These are phyloP conservation scores for Bradypus variegatus DNA, from an alignment of 2,797 vertebrate species.

Conservation along the genomic window DNA sequence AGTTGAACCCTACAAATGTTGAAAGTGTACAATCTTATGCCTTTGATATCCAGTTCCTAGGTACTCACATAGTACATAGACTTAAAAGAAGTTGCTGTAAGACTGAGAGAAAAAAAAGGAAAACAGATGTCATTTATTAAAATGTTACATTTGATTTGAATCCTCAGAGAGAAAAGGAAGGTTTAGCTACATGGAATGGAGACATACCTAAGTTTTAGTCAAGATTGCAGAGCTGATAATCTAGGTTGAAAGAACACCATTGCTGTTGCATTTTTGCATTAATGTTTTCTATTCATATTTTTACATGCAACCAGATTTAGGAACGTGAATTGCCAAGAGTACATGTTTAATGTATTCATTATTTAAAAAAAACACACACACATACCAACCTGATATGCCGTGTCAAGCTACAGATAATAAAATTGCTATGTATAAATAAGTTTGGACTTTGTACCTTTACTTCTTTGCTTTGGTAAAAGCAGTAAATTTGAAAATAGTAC, in stretches of 20 bases:
- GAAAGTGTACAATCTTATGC: background rate
- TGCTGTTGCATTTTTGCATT: background rate
- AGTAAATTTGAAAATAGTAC: conserved; percentile 1
- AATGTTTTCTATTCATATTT: conserved; percentile 15
- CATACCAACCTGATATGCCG: background rate
- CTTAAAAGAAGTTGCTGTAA: background rate
- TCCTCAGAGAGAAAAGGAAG: conserved; percentile 16
- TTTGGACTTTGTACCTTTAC: background rate
- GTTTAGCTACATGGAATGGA: background rate
- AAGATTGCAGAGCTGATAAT: background rate
- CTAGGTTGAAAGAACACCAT: background rate
- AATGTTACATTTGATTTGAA: conserved; percentile 18
- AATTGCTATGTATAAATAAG: background rate
- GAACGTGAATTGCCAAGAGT: conserved; percentile 4
- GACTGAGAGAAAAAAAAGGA: background rate
- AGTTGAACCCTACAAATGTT: background rate
- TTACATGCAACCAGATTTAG: conserved; percentile 27
- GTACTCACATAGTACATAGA: background rate
- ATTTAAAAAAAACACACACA: background rate
- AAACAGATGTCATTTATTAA: conserved; percentile 43
- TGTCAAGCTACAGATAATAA: conserved; percentile 3
- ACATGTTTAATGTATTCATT: conserved; percentile 1
- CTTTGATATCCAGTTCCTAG: background rate
- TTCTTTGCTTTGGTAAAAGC: conserved; percentile 16
- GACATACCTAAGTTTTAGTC: background rate